These are phyloP conservation scores for Python bivittatus DNA, from an alignment of 2,113 vertebrate species.

Conservation along the genomic window DNA sequence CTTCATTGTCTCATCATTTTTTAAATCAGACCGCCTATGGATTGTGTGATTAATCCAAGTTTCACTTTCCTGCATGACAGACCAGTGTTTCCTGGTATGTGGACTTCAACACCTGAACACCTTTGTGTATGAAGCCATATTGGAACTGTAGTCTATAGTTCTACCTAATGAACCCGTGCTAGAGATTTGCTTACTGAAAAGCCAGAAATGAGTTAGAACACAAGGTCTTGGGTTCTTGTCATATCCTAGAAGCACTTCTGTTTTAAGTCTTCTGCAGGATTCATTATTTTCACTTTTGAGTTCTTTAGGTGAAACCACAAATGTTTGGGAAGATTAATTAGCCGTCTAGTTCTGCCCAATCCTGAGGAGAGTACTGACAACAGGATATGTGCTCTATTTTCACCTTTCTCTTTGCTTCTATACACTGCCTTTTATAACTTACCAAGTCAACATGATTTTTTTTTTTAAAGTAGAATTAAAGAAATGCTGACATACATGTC, in stretches of 20 bases:
- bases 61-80: neutral
- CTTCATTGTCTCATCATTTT: too few species aligned
- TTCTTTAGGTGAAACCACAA: constrained; percentile 7
- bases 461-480: constrained; percentile 18
- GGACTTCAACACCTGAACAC: too few species aligned
- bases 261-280: neutral
- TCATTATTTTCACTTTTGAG: neutral
- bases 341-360: constrained; percentile 9
- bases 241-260: neutral
- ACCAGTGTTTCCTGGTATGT: neutral
- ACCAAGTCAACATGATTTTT: neutral
- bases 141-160: too few species aligned
- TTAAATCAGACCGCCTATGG: too few species aligned
- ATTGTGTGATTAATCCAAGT: too few species aligned
- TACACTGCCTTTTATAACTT: constrained; percentile 24
- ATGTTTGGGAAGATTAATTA: constrained; percentile 26
- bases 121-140: too few species aligned
- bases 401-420: constrained; percentile 33
- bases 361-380: constrained; percentile 26
- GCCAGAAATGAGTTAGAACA: neutral
- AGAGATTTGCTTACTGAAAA: neutral
- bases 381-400: neutral
- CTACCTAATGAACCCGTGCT: too few species aligned
- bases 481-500: neutral
- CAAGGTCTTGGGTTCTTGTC: neutral